phyloP scores from a whole-genome alignment of 2,113 vertebrate species.

The Naja naja region DNA sequence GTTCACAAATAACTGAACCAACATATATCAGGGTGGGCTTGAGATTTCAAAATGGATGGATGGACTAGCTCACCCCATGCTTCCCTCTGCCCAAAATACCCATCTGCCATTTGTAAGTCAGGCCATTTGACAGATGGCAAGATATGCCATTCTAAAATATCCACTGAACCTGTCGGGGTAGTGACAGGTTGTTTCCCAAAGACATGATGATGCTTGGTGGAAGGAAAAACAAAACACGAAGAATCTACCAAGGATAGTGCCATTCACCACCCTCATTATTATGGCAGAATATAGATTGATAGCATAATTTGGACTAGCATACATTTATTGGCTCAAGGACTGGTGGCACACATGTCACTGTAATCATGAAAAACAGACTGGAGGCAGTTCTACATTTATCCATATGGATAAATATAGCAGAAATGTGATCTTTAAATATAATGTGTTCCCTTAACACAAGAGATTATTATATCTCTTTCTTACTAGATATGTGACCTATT shows the following conservation, averaged over 20 bases:
- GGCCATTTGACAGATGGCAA: neutral
- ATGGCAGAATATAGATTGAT: no score
- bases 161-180: no score
- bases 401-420: neutral
- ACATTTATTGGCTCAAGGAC: no score
- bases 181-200: neutral
- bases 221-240: neutral
- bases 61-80: neutral
- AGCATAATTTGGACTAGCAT: no score
- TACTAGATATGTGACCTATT: neutral
- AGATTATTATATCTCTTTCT: neutral
- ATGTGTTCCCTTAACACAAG: neutral
- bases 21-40: neutral
- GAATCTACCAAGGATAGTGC: neutral
- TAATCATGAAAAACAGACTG: no score
- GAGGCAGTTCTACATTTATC: no score
- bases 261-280: no score
- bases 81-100: neutral
- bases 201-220: neutral
- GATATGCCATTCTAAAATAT: neutral
- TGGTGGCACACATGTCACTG: no score
- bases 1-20: neutral
- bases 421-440: no score
- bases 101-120: no score
- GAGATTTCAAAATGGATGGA: neutral